Evolutionary conservation across 2,888 invertebrate genomes (phyloP), one percentile per base, ranked within the genome.

Genomic region (Sturmia bella): DNA sequence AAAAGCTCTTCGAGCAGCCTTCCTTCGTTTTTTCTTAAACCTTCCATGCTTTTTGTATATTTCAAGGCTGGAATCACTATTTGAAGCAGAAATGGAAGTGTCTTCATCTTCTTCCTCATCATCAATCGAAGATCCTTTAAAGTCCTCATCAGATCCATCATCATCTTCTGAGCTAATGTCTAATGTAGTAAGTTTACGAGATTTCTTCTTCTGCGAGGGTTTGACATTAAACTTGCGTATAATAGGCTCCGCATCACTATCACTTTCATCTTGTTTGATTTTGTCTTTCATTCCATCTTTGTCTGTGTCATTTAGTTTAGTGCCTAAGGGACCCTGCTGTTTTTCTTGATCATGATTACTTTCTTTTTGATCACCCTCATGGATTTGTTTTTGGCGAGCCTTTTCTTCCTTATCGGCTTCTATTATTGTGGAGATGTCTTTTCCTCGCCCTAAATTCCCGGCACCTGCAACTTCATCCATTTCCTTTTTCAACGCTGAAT

Each of bases 391-490:
- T 19, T 87, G 86, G 0, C 87, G 85, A 3, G 87, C 80, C 80
- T 93, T 93, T 87, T 95, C 95, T 85, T 95, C 95, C 85, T 95
- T 94, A 64, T 94, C 95, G 0, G 94, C 94, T 84, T 95, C 95
- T 1, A 95, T 95, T 84, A 97, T 97, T 68, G 96, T 97, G n/a
- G 95, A 94, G 86, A 97, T 97, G 90, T 98, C 97, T 89, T 98
- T 98, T 0, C 98, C 98, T 21, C 96, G 93, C 0, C 95, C 95
- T 86, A 95, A 94, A 90, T 95, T 95, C 0, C 97, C 96, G 0
- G 95, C 95, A 27, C 95, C 95, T 74, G 94, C 94, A 0, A 94
- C 94, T 4, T 94, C 94, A 32, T 95, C 94, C 88, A 95, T 94
- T 87, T 96, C 96, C 73, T 90, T 90, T 91, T 94, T 94, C 85